phyloP scores from a whole-genome alignment of 2,113 vertebrate genomes.

The Pleuronectes platessa region DNA sequence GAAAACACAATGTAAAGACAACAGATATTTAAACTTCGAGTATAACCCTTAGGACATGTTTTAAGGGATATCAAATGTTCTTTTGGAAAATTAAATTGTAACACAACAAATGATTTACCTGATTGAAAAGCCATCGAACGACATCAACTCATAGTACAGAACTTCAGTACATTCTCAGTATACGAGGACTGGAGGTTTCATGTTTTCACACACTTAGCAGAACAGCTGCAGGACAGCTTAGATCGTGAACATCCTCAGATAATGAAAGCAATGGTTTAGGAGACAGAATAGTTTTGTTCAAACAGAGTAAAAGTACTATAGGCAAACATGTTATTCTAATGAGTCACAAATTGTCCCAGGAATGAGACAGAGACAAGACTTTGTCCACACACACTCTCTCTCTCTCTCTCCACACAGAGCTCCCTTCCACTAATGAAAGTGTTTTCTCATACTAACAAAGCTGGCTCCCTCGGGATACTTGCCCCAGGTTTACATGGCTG shows the following conservation, averaged over 20 bases:
- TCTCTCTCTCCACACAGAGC: constrained; percentile 8
- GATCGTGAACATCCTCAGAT: neutral
- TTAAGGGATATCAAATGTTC: neutral
- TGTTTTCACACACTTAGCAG: neutral
- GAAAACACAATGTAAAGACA: too few species aligned
- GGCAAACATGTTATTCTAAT: constrained; percentile 33
- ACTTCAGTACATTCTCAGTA: neutral
- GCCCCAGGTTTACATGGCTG: constrained; percentile 25
- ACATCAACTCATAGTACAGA: neutral
- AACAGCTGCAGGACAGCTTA: neutral
- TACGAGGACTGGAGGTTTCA: neutral
- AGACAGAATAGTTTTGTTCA: constrained; percentile 14
- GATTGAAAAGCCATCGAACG: too few species aligned
- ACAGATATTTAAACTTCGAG: too few species aligned
- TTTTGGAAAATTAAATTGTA: neutral
- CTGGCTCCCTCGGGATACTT: constrained; percentile 40
- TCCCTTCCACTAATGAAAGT: constrained; percentile 6
- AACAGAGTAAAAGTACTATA: constrained; percentile 6
- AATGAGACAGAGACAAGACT: constrained; percentile 3
- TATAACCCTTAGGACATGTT: neutral
- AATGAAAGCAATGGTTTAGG: neutral
- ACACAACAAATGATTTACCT: too few species aligned
- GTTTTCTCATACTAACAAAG: constrained; percentile 53
- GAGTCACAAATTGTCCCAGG: constrained; percentile 14
- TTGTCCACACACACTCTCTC: neutral